These are phyloP conservation scores for Parnassius orleans DNA, from an alignment of 2,888 invertebrate genomes.

Conservation along the genomic window DNA sequence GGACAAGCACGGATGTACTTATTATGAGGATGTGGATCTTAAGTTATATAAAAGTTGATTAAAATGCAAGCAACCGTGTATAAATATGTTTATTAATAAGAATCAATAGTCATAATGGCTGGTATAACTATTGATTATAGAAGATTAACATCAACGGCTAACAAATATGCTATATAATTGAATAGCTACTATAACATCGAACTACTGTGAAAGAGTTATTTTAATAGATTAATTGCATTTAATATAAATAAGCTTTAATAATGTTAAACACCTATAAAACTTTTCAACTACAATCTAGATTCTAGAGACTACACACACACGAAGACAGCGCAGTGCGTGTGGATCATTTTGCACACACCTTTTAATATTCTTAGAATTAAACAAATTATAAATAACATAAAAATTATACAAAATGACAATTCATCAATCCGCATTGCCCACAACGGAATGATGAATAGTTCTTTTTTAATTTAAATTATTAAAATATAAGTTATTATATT, in stretches of 20 bases:
- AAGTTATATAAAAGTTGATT: conserved; percentile 16
- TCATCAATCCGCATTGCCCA: conserved; percentile 80
- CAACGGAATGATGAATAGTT: conserved; percentile 70
- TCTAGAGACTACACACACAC: not conserved
- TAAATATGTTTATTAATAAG: conserved; percentile 67
- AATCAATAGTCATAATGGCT: conserved; percentile 79
- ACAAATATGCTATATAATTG: conserved; percentile 4
- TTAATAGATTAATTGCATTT: conserved; percentile 3
- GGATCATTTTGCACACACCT: conserved; percentile 23
- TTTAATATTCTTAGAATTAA: not conserved
- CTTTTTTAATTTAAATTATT: conserved; percentile 8
- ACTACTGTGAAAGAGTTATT: conserved; percentile 4
- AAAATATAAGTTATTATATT: conserved; percentile 24
- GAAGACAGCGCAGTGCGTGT: conserved; percentile 10
- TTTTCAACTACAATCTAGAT: conserved; percentile 22
- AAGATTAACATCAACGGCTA: conserved; percentile 23
- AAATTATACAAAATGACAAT: conserved; percentile 42
- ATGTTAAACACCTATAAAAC: conserved; percentile 2
- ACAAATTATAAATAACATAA: conserved; percentile 15
- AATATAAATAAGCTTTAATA: conserved; percentile 10
- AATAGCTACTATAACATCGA: not conserved
- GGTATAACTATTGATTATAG: conserved; percentile 70
- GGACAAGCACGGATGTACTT: too few species aligned
- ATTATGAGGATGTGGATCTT: too few species aligned
- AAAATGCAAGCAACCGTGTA: conserved; percentile 48